Evolutionary conservation across 2,888 invertebrate species (phyloP).

Genomic region (Embidobia sp.): DNA sequence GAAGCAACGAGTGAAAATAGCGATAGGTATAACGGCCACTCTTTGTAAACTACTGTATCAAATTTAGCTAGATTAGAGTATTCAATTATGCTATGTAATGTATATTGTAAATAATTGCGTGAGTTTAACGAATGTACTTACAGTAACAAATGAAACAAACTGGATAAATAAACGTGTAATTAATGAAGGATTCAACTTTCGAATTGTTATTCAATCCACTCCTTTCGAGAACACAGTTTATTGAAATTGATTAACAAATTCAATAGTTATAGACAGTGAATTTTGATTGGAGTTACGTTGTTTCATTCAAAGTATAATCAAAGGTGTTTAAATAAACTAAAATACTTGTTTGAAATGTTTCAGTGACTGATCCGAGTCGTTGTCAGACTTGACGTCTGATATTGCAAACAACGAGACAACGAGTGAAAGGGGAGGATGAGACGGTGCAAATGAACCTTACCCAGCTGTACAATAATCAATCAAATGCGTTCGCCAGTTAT

Average conservation of each 20-base stretch:
- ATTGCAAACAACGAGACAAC: slow-evolving; percentile 68
- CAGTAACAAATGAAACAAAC: not conserved
- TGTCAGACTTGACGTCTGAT: slow-evolving; percentile 74
- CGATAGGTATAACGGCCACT: slow-evolving; percentile 83
- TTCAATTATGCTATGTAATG: not conserved
- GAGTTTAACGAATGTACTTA: not conserved
- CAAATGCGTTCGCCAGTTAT: slow-evolving; percentile 3
- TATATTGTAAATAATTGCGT: not conserved
- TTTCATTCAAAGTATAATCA: too few relatives aligned
- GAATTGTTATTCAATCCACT: not conserved
- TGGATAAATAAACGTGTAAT: not conserved
- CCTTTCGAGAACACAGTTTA: not conserved
- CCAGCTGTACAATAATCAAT: slow-evolving; percentile 48
- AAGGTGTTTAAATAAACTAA: too few relatives aligned
- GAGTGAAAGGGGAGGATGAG: slow-evolving; percentile 37
- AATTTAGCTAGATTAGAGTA: not conserved
- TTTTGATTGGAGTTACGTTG: too few relatives aligned
- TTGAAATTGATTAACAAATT: too few relatives aligned
- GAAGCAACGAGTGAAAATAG: slow-evolving; percentile 83
- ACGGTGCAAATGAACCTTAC: slow-evolving; percentile 17
- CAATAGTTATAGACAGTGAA: too few relatives aligned
- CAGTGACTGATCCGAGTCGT: slow-evolving; percentile 78
- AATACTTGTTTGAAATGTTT: slow-evolving; percentile 32
- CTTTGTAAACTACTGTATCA: slow-evolving; percentile 27
- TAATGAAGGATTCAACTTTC: not conserved